A percentile compares a stretch with the other conserved stretches of the same genome.
Conservation (phyloP, 2,888 invertebrate species). For the Sesamia inferens region DNA sequence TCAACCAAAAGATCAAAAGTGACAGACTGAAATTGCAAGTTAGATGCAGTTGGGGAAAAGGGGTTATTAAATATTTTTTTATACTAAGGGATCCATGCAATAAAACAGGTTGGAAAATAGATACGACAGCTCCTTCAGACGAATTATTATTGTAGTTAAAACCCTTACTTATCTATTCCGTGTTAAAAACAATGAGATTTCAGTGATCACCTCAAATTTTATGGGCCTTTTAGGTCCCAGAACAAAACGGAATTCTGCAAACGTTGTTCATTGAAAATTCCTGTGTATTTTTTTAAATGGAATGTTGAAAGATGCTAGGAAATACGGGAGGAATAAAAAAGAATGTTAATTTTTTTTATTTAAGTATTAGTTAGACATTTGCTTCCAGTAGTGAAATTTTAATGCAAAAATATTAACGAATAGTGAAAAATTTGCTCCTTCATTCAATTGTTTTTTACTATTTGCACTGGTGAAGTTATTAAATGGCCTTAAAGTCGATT, state of each 20-base stretch:
- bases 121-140: neutral
- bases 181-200: neutral
- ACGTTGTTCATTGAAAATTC: neutral
- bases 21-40: no score
- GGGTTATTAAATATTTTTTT: no score
- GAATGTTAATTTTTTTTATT: no score
- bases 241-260: neutral
- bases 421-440: no score
- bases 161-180: neutral
- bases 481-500: neutral
- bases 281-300: neutral
- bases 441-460: neutral
- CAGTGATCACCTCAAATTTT: neutral
- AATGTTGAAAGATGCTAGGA: neutral
- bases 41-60: no score
- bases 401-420: neutral
- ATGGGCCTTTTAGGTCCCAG: neutral
- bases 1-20: no score
- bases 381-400: neutral
- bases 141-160: constrained; percentile 3
- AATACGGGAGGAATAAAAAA: no score
- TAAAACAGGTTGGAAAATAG: neutral
- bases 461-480: neutral
- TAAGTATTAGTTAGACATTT: neutral
- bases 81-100: no score